Evolutionary conservation across 2,797 vertebrate species (phyloP).

Genomic region (Falco naumanni): DNA sequence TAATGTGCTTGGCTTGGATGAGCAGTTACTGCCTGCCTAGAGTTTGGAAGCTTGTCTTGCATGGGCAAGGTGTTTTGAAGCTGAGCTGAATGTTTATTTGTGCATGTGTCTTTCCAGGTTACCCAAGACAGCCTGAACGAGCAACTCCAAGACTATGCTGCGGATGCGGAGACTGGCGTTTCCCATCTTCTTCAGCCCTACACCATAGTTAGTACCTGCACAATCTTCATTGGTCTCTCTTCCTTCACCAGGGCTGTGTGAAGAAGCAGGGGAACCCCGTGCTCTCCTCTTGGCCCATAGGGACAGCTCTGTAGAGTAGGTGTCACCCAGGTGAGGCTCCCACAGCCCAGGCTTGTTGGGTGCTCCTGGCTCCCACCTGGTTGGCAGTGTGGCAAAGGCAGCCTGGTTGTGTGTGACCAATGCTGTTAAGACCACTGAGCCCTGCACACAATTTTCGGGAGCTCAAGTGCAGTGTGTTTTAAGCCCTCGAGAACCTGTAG

Average conservation of each 20-base stretch:
- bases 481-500: not conserved
- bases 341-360: not conserved
- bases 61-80: not conserved
- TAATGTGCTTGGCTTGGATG: not conserved
- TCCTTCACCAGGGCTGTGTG: not conserved
- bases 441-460: not conserved
- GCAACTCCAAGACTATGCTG: not conserved
- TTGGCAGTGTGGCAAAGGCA: not conserved
- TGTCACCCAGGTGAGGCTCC: not conserved
- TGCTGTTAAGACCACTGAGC: not conserved
- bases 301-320: not conserved
- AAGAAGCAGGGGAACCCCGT: not conserved
- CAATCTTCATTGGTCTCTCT: not conserved
- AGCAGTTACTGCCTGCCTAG: not conserved
- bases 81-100: not conserved
- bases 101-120: slow-evolving; percentile 27
- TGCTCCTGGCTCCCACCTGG: not conserved
- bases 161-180: not conserved
- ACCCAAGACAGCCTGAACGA: not conserved
- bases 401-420: not conserved
- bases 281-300: not conserved
- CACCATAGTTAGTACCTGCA: not conserved
- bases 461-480: not conserved
- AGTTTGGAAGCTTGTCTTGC: not conserved
- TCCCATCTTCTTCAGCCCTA: not conserved